Evolutionary conservation across 2,888 invertebrate genomes (phyloP).

Genomic region (Rhaphigaster nebulosa): DNA sequence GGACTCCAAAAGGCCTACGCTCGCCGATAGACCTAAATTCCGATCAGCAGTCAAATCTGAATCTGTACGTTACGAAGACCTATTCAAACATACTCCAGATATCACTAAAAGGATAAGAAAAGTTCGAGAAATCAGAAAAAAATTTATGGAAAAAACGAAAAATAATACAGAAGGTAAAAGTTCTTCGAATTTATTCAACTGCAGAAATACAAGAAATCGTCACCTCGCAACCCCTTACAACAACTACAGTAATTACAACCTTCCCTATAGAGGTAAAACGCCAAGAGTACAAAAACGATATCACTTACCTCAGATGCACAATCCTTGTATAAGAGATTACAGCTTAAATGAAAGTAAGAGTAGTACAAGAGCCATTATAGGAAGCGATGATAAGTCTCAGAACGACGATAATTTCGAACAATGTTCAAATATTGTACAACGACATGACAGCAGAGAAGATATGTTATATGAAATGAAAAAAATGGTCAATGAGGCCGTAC

Average conservation of each 20-base stretch:
- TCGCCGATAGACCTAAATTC: constrained; percentile 43
- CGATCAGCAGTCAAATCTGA: constrained; percentile 37
- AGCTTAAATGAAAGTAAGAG: not conserved
- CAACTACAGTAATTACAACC: not conserved
- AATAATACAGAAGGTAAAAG: not conserved
- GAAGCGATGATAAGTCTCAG: not conserved
- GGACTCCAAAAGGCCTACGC: not conserved
- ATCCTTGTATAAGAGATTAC: not conserved
- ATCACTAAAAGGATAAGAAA: constrained; percentile 34
- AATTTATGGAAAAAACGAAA: constrained; percentile 22
- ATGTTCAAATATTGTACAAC: not conserved
- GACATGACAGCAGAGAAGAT: not conserved
- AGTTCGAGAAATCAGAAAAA: constrained; percentile 41
- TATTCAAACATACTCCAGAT: constrained; percentile 39
- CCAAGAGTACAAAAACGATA: not conserved
- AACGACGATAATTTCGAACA: not conserved
- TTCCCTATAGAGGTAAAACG: not conserved
- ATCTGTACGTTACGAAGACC: not conserved
- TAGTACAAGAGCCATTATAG: not conserved
- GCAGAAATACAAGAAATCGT: not conserved
- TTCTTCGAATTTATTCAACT: not conserved
- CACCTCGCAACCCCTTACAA: not conserved
- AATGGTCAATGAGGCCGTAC: constrained; percentile 39
- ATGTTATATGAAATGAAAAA: constrained; percentile 46
- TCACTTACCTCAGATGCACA: not conserved